These are phyloP conservation scores for Nanorana parkeri DNA, from an alignment of 2,113 vertebrate species.

Conservation along the genomic window DNA sequence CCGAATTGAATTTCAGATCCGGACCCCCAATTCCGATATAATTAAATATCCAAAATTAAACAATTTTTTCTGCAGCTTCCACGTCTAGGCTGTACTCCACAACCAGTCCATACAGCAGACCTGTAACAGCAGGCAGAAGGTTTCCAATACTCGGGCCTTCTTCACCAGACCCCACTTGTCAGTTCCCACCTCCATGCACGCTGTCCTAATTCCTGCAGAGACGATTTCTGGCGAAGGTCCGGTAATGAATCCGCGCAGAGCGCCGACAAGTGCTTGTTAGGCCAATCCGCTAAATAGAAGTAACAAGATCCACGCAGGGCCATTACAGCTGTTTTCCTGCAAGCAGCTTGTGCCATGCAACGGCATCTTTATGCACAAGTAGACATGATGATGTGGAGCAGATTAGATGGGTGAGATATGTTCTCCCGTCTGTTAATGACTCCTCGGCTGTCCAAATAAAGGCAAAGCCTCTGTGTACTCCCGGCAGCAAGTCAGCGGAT, in stretches of 20 bases:
- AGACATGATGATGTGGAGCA: conserved; percentile 12
- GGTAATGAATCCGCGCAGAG: neutral
- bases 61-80: too few species aligned
- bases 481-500: conserved; percentile 8
- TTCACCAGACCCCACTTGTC: neutral
- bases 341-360: neutral
- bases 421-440: conserved; percentile 41
- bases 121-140: neutral
- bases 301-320: neutral
- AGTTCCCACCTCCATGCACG: neutral
- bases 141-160: neutral
- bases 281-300: neutral
- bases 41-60: too few species aligned
- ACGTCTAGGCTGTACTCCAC: neutral
- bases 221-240: neutral
- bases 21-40: too few species aligned
- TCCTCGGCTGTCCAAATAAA: conserved; percentile 10
- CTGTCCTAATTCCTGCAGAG: neutral
- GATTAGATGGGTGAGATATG: conserved; percentile 41
- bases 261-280: neutral
- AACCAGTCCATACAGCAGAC: neutral
- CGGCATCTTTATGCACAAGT: conserved; percentile 31
- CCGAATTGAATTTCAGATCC: too few species aligned
- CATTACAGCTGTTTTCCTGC: neutral
- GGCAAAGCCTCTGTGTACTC: conserved; percentile 3